Conservation (phyloP, 2,797 vertebrate genomes). For the Ambastaia sidthimunki region DNA sequence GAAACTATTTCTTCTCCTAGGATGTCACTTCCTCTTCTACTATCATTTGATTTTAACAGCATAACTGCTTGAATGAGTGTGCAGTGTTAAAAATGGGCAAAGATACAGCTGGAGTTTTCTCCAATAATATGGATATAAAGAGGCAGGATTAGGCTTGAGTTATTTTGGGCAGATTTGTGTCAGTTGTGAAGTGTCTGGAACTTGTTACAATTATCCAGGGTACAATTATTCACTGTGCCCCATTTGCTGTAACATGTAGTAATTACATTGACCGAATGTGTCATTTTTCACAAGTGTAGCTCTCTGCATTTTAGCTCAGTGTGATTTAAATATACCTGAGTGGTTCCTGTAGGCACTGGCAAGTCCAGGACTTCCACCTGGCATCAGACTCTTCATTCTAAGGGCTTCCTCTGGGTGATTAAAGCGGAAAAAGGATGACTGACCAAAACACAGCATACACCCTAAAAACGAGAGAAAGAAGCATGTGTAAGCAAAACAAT, state of each 20-base stretch:
- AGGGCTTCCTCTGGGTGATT: slow-evolving; percentile 96
- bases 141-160: slow-evolving; percentile 19
- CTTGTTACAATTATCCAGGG: slow-evolving; percentile 46
- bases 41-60: slow-evolving; percentile 11
- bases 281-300: slow-evolving; percentile 13
- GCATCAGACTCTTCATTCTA: slow-evolving; percentile 96
- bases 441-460: slow-evolving; percentile 96
- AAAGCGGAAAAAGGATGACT: slow-evolving; percentile 93
- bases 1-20: slow-evolving; percentile 24
- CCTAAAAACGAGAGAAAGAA: slow-evolving; percentile 75
- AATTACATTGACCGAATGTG: slow-evolving; percentile 10
- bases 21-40: slow-evolving; percentile 37
- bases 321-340: slow-evolving; percentile 43
- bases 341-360: slow-evolving; percentile 58
- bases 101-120: slow-evolving; percentile 13
- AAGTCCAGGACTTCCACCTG: slow-evolving; percentile 72
- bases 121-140: slow-evolving; percentile 39
- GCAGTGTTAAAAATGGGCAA: slow-evolving; percentile 33
- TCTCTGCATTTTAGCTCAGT: not conserved
- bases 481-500: not conserved
- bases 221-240: slow-evolving; percentile 25
- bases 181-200: slow-evolving; percentile 30
- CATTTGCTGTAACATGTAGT: slow-evolving; percentile 2
- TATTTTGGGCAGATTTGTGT: slow-evolving; percentile 43
- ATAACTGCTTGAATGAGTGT: slow-evolving; percentile 11